Percentiles rank a stretch among this genome's conserved stretches.
Evolutionary conservation across 1,140 invertebrate species (phyloP).

Genomic region (Bradynema listronoti): DNA sequence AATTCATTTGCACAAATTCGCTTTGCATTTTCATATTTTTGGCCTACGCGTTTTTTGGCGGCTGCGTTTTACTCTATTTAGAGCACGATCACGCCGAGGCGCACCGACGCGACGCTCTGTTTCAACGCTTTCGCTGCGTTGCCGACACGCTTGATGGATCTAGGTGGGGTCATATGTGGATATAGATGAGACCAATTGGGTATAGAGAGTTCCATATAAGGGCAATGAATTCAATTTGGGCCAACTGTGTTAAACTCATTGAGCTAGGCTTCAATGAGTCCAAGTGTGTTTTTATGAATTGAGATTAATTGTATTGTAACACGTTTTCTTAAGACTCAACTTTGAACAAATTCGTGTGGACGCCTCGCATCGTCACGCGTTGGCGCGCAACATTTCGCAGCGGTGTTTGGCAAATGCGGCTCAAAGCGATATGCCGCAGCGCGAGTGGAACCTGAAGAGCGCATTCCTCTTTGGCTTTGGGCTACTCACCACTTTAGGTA

Average conservation of each 20-base stretch:
- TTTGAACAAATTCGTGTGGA: not conserved
- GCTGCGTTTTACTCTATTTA: conserved; percentile 1
- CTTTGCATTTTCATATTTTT: conserved; percentile 1
- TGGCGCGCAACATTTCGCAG: not conserved
- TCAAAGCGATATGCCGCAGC: not conserved
- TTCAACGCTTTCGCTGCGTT: not conserved
- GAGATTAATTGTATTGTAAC: not conserved
- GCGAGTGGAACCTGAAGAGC: conserved; percentile 7
- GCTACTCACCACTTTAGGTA: conserved; percentile 8
- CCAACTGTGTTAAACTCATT: no score
- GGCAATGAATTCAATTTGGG: no score
- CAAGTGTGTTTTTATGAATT: no score
- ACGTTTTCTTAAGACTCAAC: not conserved
- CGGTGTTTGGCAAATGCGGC: not conserved
- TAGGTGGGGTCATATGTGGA: no score
- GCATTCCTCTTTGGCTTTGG: conserved; percentile 6
- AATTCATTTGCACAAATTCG: conserved; percentile 1
- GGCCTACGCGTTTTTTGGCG: conserved; percentile 2
- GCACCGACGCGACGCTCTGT: not conserved
- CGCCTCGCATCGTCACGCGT: not conserved
- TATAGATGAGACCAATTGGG: no score
- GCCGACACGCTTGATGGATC: not conserved
- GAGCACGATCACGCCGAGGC: conserved; percentile 4
- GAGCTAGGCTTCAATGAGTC: no score
- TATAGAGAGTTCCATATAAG: no score